Evolutionary conservation across 1,140 invertebrate species (phyloP).

Genomic region (Samia ricini): DNA sequence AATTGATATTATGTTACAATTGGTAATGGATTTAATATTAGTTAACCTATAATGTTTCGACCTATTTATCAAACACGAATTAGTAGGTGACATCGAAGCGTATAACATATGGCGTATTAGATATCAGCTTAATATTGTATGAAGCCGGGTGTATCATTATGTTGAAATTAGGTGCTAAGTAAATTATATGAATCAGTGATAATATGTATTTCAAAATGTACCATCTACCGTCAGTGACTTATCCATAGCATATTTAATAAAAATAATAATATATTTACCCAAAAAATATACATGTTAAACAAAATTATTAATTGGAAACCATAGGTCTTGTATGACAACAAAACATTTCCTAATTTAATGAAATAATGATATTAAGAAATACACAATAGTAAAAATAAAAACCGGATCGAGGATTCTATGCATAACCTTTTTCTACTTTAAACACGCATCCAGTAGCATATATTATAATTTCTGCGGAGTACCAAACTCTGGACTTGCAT

Average conservation of each 20-base stretch:
- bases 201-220: constrained; percentile 10
- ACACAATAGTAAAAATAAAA: too few relatives aligned
- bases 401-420: too few relatives aligned
- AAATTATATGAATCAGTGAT: constrained; percentile 53
- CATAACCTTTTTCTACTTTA: too few relatives aligned
- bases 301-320: too few relatives aligned
- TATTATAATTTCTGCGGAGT: too few relatives aligned
- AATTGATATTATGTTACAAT: neutral
- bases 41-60: constrained; percentile 35
- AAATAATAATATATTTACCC: too few relatives aligned
- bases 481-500: too few relatives aligned
- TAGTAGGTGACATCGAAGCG: constrained; percentile 61
- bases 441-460: too few relatives aligned
- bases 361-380: too few relatives aligned
- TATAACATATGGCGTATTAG: constrained; percentile 65
- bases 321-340: too few relatives aligned
- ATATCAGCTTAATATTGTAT: constrained; percentile 32
- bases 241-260: neutral
- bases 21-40: constrained; percentile 29
- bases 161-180: constrained; percentile 64
- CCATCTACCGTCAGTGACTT: constrained; percentile 3
- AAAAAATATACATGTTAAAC: too few relatives aligned
- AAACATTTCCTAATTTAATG: too few relatives aligned
- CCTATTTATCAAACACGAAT: constrained; percentile 68
- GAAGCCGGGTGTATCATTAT: constrained; percentile 51